Conservation (phyloP, 1,140 invertebrate genomes). For the Leptinotarsa undecemlineata region DNA sequence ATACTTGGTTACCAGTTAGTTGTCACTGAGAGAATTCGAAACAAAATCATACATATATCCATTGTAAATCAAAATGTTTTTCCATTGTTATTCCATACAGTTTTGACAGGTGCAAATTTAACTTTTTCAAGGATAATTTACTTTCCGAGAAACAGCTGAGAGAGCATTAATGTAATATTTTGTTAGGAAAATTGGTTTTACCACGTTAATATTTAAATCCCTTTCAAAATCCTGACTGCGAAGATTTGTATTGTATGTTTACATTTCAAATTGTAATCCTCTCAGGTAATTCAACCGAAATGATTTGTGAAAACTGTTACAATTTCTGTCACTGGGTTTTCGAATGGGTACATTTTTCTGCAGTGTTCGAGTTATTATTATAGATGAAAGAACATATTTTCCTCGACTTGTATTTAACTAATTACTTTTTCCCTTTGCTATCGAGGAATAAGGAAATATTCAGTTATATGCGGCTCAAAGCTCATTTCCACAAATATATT, state of each 20-base stretch:
- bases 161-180: constrained; percentile 11
- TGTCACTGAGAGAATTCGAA: background rate
- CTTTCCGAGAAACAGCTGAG: constrained; percentile 12
- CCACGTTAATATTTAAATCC: constrained; percentile 13
- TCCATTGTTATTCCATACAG: background rate
- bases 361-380: no score
- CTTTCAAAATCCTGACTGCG: constrained; percentile 4
- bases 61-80: background rate
- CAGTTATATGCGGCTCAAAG: no score
- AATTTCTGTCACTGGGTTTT: no score
- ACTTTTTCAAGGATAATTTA: constrained; percentile 7
- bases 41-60: background rate
- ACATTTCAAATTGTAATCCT: constrained; percentile 15
- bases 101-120: constrained; percentile 5
- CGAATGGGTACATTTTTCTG: no score
- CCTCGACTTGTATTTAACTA: no score
- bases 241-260: constrained; percentile 22
- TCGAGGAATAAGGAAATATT: no score
- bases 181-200: constrained; percentile 23
- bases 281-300: background rate
- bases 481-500: no score
- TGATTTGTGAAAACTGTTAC: background rate
- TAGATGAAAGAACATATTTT: no score
- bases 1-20: background rate
- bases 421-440: no score